Evolutionary conservation across 2,797 vertebrate species (phyloP).

Genomic region (Bufotes viridis): DNA sequence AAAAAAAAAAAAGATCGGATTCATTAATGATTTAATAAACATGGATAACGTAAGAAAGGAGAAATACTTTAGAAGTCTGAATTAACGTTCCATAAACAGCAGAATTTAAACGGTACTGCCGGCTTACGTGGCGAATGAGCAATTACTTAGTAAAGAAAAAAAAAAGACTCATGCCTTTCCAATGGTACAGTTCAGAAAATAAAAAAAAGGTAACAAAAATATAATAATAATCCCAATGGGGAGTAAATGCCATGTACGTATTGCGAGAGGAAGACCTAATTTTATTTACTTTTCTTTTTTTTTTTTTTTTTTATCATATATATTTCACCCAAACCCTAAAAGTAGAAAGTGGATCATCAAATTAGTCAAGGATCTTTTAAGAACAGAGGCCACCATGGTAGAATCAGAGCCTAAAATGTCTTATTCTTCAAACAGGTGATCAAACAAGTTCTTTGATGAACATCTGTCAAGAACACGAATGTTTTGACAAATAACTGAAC

Average conservation of each 20-base stretch:
- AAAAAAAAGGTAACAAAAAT: background rate
- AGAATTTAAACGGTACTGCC: background rate
- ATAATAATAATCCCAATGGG: background rate
- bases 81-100: slow-evolving; percentile 27
- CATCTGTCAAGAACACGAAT: too few species aligned
- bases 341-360: too few species aligned
- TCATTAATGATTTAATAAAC: slow-evolving; percentile 60
- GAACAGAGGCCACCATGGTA: too few species aligned
- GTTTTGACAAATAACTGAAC: too few species aligned
- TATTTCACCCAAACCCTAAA: too few species aligned
- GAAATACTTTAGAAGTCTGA: slow-evolving; percentile 11
- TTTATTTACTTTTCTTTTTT: too few species aligned
- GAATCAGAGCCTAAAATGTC: too few species aligned
- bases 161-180: background rate
- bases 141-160: background rate
- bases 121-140: background rate
- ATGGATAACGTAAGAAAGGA: slow-evolving; percentile 6
- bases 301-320: too few species aligned
- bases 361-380: too few species aligned
- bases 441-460: too few species aligned
- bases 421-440: too few species aligned
- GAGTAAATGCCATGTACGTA: background rate
- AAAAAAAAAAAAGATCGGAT: slow-evolving; percentile 53
- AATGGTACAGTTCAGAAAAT: background rate
- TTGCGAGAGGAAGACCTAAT: background rate